Base-by-base conservation (phyloP, 2,888 invertebrate genomes). In the Ormyrus nitidulus region DNA sequence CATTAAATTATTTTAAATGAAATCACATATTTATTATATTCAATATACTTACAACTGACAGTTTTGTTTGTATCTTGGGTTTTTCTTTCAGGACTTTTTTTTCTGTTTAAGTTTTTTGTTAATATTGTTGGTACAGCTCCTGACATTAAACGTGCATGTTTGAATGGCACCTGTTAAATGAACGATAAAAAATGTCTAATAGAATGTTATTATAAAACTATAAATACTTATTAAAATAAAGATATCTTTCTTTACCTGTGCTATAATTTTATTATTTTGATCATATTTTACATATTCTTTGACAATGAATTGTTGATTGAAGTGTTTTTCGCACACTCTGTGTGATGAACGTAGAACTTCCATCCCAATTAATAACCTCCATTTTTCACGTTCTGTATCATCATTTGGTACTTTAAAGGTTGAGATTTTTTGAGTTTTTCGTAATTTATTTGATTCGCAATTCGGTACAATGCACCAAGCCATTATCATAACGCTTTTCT, bases 311-410 rank as follows among this genome's bases (percentile, higher is more conserved):
- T 58, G n/a, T n/a, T 58, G 11, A 58, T 58, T n/a, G n/a, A 58
- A 58, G n/a, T 58, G 58, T 58, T 58, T 58, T 58, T 58, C 58
- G 19, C 58, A 58, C n/a, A 58, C 58, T 58, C 58, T 10, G n/a
- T 58, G 11, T n/a, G 58, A 58, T n/a, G 58, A 58, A n/a, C 13
- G 58, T 13, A 58, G 4, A 58, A 58, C n/a, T 11, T 11, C 7
- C 5, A 13, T 19, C n/a, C 58, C 58, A 58, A 13, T 58, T 58
- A 13, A 7, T 6, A 58, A n/a, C n/a, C 58, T 58, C 58, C 58
- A 58, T 13, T 58, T 58, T 9, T 58, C 58, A n/a, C 58, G 11
- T 58, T 11, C 13, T 7, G 3, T n/a, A 6, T 10, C 5, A n/a
- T 58, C 58, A 13, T n/a, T 13, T n/a, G 58, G 58, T n/a, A 58